phyloP scores from a whole-genome alignment of 1,140 invertebrate species.

The Nomia melanderi region DNA sequence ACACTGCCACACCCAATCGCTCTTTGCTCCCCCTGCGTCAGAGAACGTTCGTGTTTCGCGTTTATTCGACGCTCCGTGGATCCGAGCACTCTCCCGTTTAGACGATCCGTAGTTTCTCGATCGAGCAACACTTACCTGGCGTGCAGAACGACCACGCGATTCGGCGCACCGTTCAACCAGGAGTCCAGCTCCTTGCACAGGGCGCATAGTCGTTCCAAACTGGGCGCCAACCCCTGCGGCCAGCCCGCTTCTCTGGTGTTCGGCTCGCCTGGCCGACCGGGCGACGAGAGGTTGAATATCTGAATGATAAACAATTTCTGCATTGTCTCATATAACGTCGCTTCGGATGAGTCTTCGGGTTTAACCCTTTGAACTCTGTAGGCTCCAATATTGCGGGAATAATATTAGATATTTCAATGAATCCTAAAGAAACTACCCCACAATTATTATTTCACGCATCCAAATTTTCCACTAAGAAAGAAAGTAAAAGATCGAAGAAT shows the following conservation, averaged over 20 bases:
- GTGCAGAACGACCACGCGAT: conserved; percentile 92
- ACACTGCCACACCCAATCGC: conserved; percentile 91
- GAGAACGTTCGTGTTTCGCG: neutral
- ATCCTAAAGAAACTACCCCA: too few species aligned
- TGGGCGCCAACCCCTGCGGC: conserved; percentile 92
- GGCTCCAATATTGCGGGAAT: too few species aligned
- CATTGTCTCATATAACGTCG: too few species aligned
- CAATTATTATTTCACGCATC: too few species aligned
- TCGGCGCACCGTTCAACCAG: conserved; percentile 90
- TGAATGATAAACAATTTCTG: conserved; percentile 81
- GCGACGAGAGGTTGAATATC: conserved; percentile 93
- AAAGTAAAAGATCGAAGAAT: too few species aligned
- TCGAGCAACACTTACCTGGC: conserved; percentile 85
- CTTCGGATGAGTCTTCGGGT: too few species aligned
- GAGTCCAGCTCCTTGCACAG: conserved; percentile 96
- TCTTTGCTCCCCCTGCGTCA: conserved; percentile 85
- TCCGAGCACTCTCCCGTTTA: too few species aligned
- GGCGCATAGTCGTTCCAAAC: conserved; percentile 92
- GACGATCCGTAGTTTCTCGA: too few species aligned
- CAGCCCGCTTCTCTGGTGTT: conserved; percentile 92
- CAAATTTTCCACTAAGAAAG: too few species aligned
- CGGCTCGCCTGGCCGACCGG: conserved; percentile 80
- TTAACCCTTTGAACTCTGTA: too few species aligned
- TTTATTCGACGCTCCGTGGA: too few species aligned
- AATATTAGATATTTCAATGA: too few species aligned